Percentiles rank a stretch among this genome's conserved stretches.
Evolutionary conservation across 2,888 invertebrate species (phyloP).

Genomic region (Sussaba pulchella): DNA sequence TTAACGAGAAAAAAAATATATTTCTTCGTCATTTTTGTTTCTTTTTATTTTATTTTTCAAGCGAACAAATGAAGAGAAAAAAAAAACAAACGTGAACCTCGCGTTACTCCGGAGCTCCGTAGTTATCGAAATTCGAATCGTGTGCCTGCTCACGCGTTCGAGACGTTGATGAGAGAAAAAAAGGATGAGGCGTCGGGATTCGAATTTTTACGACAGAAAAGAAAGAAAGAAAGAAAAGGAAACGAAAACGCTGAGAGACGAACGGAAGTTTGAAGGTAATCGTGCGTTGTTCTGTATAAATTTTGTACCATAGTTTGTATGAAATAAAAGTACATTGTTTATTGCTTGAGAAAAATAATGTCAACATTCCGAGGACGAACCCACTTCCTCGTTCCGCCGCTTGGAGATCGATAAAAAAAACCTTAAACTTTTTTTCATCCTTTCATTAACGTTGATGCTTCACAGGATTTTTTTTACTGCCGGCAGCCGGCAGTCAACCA

Average conservation of each 20-base stretch:
- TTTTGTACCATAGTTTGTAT: conserved; percentile 88
- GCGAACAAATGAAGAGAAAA: conserved; percentile 7
- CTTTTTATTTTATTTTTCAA: conserved; percentile 44
- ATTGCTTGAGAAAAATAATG: conserved; percentile 83
- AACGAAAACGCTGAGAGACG: conserved; percentile 74
- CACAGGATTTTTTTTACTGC: background rate
- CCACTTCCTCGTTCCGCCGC: background rate
- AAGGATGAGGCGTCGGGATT: conserved; percentile 26
- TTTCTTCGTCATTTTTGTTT: conserved; percentile 53
- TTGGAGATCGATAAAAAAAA: background rate
- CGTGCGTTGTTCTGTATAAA: conserved; percentile 84
- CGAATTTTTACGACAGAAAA: conserved; percentile 45
- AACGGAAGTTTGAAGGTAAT: conserved; percentile 70
- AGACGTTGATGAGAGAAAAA: conserved; percentile 30
- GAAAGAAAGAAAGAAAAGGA: conserved; percentile 71
- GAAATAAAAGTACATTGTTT: conserved; percentile 85
- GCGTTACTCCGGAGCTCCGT: conserved; percentile 40
- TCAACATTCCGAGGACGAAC: background rate
- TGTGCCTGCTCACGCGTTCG: conserved; percentile 76
- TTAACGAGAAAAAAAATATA: no score
- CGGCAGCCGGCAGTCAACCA: conserved; percentile 76
- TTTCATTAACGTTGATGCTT: background rate
- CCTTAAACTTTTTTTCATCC: no score
- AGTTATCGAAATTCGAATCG: conserved; percentile 29
- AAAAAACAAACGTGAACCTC: conserved; percentile 7